phyloP scores from a whole-genome alignment of 2,113 vertebrate species.

The Leptobrachium ailaonicum region DNA sequence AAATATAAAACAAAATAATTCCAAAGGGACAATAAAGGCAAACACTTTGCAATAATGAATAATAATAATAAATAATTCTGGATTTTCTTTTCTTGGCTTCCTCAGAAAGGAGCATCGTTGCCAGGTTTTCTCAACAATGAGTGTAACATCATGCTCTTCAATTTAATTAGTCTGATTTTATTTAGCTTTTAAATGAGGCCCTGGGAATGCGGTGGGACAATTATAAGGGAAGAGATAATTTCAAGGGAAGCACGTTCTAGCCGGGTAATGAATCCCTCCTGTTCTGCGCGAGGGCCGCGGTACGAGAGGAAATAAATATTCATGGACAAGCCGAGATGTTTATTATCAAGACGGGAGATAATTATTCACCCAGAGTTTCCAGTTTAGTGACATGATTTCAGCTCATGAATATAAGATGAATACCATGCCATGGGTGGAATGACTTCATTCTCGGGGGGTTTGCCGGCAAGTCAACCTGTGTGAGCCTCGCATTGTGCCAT shows the following conservation, averaged over 20 bases:
- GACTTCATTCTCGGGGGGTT: background rate
- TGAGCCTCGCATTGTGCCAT: background rate
- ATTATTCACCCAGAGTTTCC: conserved; percentile 31
- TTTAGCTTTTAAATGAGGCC: conserved; percentile 1
- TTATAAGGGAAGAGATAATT: conserved; percentile 18
- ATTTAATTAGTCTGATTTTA: conserved; percentile 27
- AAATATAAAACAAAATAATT: background rate
- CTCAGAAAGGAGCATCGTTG: background rate
- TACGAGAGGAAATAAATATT: conserved; percentile 28
- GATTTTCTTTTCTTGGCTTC: background rate
- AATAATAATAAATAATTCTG: background rate
- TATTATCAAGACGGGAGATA: conserved; percentile 21
- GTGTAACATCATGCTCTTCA: background rate
- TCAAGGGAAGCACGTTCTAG: background rate
- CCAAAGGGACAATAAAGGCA: background rate
- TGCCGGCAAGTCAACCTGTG: background rate
- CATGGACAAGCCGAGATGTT: conserved; percentile 21
- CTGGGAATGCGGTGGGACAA: conserved; percentile 18
- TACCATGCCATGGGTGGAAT: background rate
- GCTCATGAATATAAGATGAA: conserved; percentile 1
- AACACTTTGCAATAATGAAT: background rate
- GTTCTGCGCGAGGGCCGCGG: background rate
- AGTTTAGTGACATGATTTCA: background rate
- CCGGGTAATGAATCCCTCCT: conserved; percentile 9
- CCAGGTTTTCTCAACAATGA: background rate